Conservation (phyloP, 2,797 vertebrate species). For the Lacerta viridis region DNA sequence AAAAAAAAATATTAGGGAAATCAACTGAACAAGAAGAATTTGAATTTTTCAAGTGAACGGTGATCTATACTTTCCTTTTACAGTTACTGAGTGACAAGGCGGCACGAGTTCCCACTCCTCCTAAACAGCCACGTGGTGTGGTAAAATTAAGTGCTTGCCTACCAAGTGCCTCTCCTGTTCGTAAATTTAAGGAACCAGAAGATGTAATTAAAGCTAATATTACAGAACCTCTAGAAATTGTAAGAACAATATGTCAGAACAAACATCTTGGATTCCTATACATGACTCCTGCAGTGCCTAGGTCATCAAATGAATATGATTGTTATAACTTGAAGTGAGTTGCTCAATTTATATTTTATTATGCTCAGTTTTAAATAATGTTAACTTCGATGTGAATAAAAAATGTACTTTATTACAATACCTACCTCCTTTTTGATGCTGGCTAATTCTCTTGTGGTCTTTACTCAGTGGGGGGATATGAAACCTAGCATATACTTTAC, state of each 20-base stretch:
- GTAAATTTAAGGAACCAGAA: conserved; percentile 72
- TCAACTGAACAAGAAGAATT: background rate
- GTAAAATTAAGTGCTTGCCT: conserved; percentile 62
- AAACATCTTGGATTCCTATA: conserved; percentile 84
- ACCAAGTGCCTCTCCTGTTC: conserved; percentile 37
- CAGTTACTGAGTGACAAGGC: conserved; percentile 45
- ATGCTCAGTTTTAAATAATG: background rate
- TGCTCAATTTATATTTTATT: conserved; percentile 38
- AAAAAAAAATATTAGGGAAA: background rate
- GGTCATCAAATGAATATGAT: conserved; percentile 81
- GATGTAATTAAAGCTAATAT: conserved; percentile 80
- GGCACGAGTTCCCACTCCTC: conserved; percentile 54
- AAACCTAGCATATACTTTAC: conserved; percentile 19
- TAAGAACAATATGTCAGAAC: conserved; percentile 79
- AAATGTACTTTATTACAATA: background rate
- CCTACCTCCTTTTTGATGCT: background rate
- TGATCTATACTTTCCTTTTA: conserved; percentile 12
- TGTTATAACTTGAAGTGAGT: conserved; percentile 82
- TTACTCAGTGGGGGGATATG: conserved; percentile 4
- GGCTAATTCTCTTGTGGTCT: conserved; percentile 18
- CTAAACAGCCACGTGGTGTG: conserved; percentile 68
- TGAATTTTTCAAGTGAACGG: background rate
- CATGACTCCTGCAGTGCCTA: conserved; percentile 77
- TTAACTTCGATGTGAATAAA: conserved; percentile 3
- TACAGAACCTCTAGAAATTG: conserved; percentile 78